Base-by-base conservation (phyloP, 2,888 invertebrate species). In the Calliphora vomitoria region DNA sequence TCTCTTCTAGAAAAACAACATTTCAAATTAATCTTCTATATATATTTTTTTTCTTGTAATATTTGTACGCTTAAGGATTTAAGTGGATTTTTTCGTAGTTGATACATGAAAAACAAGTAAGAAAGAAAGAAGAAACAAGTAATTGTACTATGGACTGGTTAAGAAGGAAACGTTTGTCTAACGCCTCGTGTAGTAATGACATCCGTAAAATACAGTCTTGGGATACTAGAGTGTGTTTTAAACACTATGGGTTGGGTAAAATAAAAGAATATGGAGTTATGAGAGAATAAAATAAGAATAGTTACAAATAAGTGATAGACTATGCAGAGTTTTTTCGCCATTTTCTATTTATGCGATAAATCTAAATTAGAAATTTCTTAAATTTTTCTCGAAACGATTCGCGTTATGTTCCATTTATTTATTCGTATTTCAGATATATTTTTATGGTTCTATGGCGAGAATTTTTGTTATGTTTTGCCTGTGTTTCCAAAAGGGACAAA, bases 81-180 rank as follows among this genome's bases (percentile, higher is more conserved):
- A 25, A 44, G 55, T 41, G 4, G 71, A 60, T 69, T 60, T 60
- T 35, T n/a, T 71, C 11, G 13, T 53, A 50, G 20, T 35, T 35
- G 50, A 20, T 50, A 50, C 20, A 60, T 15, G 53, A 15, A 53
- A 5, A 55, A 38, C 8, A 38, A 50, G 31, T 8, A 60, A 8
- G 31, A 13, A 60, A 8, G 25, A 11, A 8, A 64, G 25, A 25
- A 25, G 2, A n/a, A n/a, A 53, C 50, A 35, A 13, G 44, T 8
- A 47, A 18, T 3, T 47, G 10, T 31, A 50, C 20, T 8, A 20
- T 11, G 8, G n/a, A 20, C 60, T 58, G 60, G 15, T 60, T 58
- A 20, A 60, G 50, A 62, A 50, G 50, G 60, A 80, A 80, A 38
- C 62, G 25, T 62, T 80, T 71, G 11, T 62, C 62, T 71, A 62